phyloP scores from a whole-genome alignment of 2,797 vertebrate genomes.

The Myotis pilosus region DNA sequence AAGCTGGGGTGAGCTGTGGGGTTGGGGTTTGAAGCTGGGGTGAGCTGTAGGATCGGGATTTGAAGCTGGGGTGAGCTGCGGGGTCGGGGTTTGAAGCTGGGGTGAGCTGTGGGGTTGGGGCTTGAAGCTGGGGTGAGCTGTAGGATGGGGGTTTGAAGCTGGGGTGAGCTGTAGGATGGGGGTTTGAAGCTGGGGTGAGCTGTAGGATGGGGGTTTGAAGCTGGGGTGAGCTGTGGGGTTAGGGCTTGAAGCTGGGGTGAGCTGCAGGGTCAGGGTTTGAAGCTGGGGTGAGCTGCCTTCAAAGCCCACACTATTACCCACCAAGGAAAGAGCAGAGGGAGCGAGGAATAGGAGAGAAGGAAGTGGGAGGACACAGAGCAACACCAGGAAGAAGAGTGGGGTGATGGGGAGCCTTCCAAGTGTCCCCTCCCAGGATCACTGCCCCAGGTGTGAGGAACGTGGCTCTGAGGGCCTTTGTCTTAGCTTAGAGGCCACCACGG shows the following conservation, averaged over 20 bases:
- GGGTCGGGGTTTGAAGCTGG: background rate
- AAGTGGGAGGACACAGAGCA: background rate
- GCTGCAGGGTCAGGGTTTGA: background rate
- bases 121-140: background rate
- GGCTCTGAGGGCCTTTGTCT: background rate
- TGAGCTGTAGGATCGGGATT: background rate
- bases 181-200: background rate
- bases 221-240: no score
- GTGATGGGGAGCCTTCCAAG: background rate
- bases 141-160: background rate
- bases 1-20: background rate
- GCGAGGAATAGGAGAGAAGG: background rate
- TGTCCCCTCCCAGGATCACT: fast-evolving
- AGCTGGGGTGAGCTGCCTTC: background rate
- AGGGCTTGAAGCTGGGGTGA: background rate
- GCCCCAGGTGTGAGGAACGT: background rate
- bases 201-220: background rate
- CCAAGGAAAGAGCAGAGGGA: background rate
- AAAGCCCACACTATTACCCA: background rate
- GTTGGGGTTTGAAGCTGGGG: background rate
- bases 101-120: background rate
- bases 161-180: no score
- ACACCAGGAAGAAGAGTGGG: background rate
- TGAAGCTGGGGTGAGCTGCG: background rate
- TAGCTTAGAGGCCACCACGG: background rate